Evolutionary conservation across 2,797 vertebrate species (phyloP).

Genomic region (Lithobates pipiens): DNA sequence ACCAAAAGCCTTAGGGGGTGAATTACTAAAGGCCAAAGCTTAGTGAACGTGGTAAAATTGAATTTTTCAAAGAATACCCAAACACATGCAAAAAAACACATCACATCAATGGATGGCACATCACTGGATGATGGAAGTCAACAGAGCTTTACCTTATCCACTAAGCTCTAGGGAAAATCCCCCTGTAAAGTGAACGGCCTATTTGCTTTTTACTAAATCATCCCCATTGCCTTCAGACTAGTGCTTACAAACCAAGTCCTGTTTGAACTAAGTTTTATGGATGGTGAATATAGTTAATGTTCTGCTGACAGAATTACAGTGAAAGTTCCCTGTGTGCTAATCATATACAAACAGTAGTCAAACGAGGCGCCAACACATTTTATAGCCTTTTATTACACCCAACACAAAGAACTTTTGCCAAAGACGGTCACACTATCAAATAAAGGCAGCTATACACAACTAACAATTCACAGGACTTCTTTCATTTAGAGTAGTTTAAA

Average conservation of each 20-base stretch:
- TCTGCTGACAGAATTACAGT: slow-evolving; percentile 2
- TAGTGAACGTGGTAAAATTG: too few species aligned
- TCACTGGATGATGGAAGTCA: too few species aligned
- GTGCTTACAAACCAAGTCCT: neutral
- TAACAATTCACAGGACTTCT: neutral
- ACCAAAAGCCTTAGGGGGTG: too few species aligned
- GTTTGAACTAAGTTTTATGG: neutral
- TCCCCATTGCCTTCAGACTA: too few species aligned
- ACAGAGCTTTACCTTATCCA: too few species aligned
- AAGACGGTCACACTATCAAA: neutral
- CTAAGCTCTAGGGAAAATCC: too few species aligned
- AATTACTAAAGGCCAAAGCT: too few species aligned
- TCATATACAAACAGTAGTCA: neutral
- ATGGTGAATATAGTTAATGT: neutral
- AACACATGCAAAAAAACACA: too few species aligned
- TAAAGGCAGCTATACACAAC: neutral
- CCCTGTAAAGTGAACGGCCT: too few species aligned
- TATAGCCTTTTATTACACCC: neutral
- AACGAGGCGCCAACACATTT: slow-evolving; percentile 2
- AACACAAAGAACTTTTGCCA: neutral
- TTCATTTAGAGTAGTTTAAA: neutral
- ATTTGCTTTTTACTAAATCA: too few species aligned
- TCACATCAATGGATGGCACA: too few species aligned
- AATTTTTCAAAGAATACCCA: too few species aligned
- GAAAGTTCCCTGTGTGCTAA: neutral